A percentile compares a stretch with the other conserved stretches of the same genome.
Evolutionary conservation across 2,888 invertebrate genomes (phyloP).

Genomic region (Mimumesa dahlbomi): DNA sequence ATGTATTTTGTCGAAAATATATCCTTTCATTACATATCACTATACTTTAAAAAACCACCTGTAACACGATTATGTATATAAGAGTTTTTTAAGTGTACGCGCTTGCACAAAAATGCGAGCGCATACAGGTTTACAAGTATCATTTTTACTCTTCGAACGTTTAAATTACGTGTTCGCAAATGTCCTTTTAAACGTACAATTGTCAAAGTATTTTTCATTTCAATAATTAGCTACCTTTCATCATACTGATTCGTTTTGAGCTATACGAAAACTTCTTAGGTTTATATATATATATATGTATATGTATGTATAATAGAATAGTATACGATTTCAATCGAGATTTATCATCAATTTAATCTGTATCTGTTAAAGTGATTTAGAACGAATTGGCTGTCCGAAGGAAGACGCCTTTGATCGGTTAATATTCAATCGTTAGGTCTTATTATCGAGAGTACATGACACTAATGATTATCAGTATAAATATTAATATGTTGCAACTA

Average conservation of each 20-base stretch:
- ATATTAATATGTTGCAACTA: constrained; percentile 6
- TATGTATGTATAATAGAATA: not conserved
- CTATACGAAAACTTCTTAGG: constrained; percentile 18
- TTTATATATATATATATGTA: constrained; percentile 10
- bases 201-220: constrained; percentile 44
- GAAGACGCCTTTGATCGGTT: constrained; percentile 3
- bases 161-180: constrained; percentile 30
- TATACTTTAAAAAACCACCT: constrained; percentile 42
- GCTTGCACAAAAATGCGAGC: constrained; percentile 30
- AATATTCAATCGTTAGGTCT: constrained; percentile 1
- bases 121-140: constrained; percentile 31
- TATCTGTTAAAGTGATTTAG: constrained; percentile 1
- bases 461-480: constrained; percentile 3
- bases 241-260: constrained; percentile 41
- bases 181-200: constrained; percentile 16
- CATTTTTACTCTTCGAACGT: constrained; percentile 25
- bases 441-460: constrained; percentile 10
- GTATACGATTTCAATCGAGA: constrained; percentile 9
- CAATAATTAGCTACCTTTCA: constrained; percentile 44
- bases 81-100: constrained; percentile 20
- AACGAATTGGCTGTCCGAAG: constrained; percentile 4
- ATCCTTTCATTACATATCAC: not conserved
- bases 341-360: constrained; percentile 17
- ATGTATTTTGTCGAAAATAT: constrained; percentile 2
- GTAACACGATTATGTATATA: constrained; percentile 32